phyloP scores from a whole-genome alignment of 2,113 vertebrate species.

The Microtus oregoni region DNA sequence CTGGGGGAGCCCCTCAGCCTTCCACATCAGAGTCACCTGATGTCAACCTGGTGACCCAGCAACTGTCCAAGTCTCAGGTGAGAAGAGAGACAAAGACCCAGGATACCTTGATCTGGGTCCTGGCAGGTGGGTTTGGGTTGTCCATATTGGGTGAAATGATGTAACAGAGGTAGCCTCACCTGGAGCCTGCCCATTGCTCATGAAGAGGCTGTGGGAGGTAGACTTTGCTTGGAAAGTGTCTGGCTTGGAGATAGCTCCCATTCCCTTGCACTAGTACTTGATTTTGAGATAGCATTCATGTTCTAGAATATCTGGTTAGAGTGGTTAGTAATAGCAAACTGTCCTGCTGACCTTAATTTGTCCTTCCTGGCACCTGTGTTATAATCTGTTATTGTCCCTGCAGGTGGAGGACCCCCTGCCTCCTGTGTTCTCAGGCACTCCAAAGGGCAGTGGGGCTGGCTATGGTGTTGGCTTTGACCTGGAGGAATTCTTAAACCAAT shows the following conservation, averaged over 20 bases:
- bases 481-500: conserved; percentile 94
- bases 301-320: background rate
- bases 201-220: background rate
- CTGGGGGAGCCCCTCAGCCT: conserved; percentile 59
- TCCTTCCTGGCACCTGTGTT: background rate
- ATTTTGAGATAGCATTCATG: background rate
- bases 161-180: background rate
- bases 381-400: background rate
- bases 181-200: background rate
- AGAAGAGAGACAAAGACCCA: background rate
- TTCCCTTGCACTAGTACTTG: no score
- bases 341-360: background rate
- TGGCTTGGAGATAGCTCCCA: background rate
- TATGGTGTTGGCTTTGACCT: conserved; percentile 95
- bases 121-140: background rate
- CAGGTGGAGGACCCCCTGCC: conserved; percentile 95
- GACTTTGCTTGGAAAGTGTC: background rate
- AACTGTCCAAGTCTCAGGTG: conserved; percentile 97
- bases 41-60: conserved; percentile 94
- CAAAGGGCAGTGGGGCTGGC: conserved; percentile 94
- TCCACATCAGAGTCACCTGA: conserved; percentile 87
- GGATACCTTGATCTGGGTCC: background rate
- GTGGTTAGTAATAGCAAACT: background rate
- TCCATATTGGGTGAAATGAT: background rate
- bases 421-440: conserved; percentile 93